phyloP scores from a whole-genome alignment of 23 tunicate species.

The Botrylloides violaceus region DNA sequence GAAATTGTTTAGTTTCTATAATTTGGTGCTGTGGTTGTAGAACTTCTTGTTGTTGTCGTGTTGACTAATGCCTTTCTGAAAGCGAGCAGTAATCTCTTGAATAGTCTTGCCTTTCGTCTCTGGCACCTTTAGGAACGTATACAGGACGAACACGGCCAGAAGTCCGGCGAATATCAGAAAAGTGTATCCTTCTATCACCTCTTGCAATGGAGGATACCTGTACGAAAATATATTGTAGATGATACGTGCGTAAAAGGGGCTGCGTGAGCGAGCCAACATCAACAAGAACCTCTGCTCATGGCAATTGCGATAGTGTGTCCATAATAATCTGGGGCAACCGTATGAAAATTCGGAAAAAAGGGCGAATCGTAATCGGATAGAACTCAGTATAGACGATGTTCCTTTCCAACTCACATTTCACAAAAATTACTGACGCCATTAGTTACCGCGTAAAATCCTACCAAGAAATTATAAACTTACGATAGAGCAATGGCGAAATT shows the following conservation, averaged over 20 bases:
- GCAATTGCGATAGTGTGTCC: too few relatives aligned
- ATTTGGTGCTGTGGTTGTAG: slow-evolving; percentile 25
- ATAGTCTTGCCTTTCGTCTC: slow-evolving; percentile 89
- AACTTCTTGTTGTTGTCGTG: slow-evolving; percentile 6
- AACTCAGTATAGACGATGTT: too few relatives aligned
- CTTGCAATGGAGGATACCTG: slow-evolving; percentile 70
- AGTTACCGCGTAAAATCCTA: too few relatives aligned
- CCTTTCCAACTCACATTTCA: too few relatives aligned
- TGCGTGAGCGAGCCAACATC: too few relatives aligned
- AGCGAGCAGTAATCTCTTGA: slow-evolving; percentile 57
- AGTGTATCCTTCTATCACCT: slow-evolving; percentile 75
- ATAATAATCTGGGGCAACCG: too few relatives aligned
- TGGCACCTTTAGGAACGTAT: slow-evolving; percentile 78
- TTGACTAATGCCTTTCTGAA: slow-evolving; percentile 6
- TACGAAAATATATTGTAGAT: not conserved
- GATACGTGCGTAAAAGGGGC: not conserved
- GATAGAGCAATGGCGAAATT: slow-evolving; percentile 74
- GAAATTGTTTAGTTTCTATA: too few relatives aligned
- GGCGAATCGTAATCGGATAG: too few relatives aligned
- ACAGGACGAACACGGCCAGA: slow-evolving; percentile 54
- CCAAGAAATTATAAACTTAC: too few relatives aligned
- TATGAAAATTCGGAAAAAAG: too few relatives aligned
- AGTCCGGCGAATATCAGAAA: slow-evolving; percentile 85
- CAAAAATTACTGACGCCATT: too few relatives aligned
- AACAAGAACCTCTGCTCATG: too few relatives aligned